phyloP scores from a whole-genome alignment of 1,140 invertebrate genomes.

The Planococcus citri region DNA sequence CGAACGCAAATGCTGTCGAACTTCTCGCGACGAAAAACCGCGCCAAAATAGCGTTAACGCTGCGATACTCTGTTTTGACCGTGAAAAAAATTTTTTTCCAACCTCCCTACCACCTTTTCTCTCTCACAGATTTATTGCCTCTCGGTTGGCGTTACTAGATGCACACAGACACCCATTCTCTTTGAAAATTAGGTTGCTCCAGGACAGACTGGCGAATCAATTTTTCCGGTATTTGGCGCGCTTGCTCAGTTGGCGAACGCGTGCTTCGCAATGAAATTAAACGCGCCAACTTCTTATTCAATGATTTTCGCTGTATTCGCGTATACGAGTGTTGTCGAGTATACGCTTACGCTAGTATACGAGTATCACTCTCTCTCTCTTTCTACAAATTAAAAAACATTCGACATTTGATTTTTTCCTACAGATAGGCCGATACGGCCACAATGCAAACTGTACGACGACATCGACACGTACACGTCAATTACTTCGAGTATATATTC shows the following conservation, averaged over 20 bases:
- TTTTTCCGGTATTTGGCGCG: neutral
- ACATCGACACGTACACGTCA: no score
- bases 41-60: neutral
- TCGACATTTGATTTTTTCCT: no score
- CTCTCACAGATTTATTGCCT: slow-evolving; percentile 7
- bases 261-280: neutral
- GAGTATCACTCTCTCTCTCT: no score
- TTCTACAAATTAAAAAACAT: no score
- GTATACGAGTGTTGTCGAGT: no score
- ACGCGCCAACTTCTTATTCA: neutral
- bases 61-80: neutral
- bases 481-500: no score
- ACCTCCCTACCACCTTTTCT: neutral
- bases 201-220: slow-evolving; percentile 5
- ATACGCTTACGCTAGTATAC: no score
- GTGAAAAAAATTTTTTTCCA: slow-evolving; percentile 1
- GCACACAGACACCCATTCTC: slow-evolving; percentile 5
- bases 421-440: no score
- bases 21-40: neutral
- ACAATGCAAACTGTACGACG: no score
- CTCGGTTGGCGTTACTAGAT: neutral
- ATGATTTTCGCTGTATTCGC: neutral
- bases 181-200: slow-evolving; percentile 6
- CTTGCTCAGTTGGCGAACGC: neutral
- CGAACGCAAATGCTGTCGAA: neutral